phyloP scores from a whole-genome alignment of 1,140 invertebrate genomes.

The Mylabris phalerata region DNA sequence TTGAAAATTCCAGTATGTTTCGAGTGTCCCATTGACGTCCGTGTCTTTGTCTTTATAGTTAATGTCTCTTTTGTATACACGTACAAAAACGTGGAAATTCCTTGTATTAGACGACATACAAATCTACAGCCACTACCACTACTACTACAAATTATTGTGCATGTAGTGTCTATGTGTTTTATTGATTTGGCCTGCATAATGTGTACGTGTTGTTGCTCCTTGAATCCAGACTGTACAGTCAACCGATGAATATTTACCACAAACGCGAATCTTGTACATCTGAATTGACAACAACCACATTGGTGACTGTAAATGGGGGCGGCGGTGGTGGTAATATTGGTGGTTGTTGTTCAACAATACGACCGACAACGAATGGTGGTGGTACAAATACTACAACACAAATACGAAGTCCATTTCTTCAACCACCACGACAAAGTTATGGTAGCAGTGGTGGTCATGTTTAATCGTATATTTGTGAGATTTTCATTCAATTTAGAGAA shows the following conservation, averaged over 20 bases:
- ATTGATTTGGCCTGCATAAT: conserved; percentile 16
- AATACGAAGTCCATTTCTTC: conserved; percentile 30
- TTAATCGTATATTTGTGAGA: conserved; percentile 14
- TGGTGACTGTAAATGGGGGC: conserved; percentile 44
- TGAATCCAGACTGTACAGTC: conserved; percentile 52
- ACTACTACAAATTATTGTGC: neutral
- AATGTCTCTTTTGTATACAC: neutral
- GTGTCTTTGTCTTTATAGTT: neutral
- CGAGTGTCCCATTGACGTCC: conserved; percentile 1
- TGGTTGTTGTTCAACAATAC: neutral
- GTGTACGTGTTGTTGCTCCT: neutral
- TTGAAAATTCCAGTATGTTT: neutral
- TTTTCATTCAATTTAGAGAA: neutral
- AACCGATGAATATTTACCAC: conserved; percentile 49
- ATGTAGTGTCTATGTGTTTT: neutral
- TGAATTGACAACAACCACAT: conserved; percentile 62
- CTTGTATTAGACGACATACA: no score
- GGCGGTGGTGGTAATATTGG: neutral
- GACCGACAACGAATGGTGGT: conserved; percentile 17
- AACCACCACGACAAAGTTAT: conserved; percentile 30
- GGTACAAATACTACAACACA: neutral
- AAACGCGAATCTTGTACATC: conserved; percentile 63
- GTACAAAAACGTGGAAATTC: no score
- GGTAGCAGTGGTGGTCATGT: conserved; percentile 26
- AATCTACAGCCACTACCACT: no score